Conservation (phyloP, 2,113 vertebrate species). For the Numenius arquata region DNA sequence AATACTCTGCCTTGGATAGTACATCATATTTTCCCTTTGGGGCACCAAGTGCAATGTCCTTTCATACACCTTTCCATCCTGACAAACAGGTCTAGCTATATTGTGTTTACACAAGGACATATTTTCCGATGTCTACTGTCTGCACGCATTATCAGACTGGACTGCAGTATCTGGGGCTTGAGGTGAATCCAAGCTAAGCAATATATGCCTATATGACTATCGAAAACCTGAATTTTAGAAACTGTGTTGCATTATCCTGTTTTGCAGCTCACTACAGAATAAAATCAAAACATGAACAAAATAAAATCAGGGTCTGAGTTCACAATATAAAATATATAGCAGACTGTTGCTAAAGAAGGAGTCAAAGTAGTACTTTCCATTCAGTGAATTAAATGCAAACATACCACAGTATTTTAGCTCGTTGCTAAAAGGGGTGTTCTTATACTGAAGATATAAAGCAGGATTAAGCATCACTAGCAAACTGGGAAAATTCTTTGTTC, state of each 20-base stretch:
- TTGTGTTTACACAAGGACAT: conserved; percentile 77
- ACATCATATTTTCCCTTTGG: conserved; percentile 70
- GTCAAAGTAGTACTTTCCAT: not conserved
- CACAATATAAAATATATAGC: not conserved
- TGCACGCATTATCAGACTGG: conserved; percentile 61
- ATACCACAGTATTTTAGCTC: not conserved
- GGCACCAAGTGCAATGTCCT: conserved; percentile 57
- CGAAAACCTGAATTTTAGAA: conserved; percentile 25
- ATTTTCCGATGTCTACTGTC: conserved; percentile 63
- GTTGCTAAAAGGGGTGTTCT: not conserved
- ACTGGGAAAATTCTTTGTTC: not conserved
- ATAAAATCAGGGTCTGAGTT: not conserved
- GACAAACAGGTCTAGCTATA: conserved; percentile 74
- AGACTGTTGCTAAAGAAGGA: not conserved
- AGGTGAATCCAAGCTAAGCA: conserved; percentile 58
- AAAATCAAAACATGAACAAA: not conserved
- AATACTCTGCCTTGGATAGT: conserved; percentile 71
- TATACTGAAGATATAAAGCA: not conserved
- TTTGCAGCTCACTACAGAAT: not conserved
- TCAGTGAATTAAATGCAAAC: not conserved
- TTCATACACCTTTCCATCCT: conserved; percentile 72
- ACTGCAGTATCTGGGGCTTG: conserved; percentile 10
- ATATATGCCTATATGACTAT: conserved; percentile 3
- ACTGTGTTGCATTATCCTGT: not conserved
- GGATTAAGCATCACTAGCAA: not conserved